phyloP scores from a whole-genome alignment of 2,113 vertebrate species.

The Vidua macroura region DNA sequence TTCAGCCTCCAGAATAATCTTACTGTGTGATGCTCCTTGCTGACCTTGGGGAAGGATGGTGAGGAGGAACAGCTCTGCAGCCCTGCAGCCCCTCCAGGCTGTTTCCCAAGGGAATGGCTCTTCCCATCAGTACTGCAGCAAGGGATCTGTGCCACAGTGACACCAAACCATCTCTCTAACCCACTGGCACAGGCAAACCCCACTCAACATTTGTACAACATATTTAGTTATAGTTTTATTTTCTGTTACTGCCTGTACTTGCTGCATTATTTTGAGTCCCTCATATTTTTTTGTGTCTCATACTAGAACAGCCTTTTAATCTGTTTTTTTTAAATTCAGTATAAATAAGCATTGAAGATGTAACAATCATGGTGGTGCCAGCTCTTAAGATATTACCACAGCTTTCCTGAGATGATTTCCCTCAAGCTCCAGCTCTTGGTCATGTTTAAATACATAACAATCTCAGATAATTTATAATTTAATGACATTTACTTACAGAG shows the following conservation, averaged over 20 bases:
- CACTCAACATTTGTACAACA: not conserved
- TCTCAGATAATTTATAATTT: not conserved
- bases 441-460: not conserved
- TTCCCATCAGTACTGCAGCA: not conserved
- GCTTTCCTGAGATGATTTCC: not conserved
- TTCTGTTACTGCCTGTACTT: not conserved
- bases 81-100: not conserved
- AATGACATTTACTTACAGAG: not conserved
- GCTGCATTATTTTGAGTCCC: not conserved
- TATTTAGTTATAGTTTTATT: not conserved
- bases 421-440: not conserved
- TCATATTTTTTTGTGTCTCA: not conserved
- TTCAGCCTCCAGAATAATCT: not conserved
- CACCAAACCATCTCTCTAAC: not conserved
- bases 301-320: not conserved
- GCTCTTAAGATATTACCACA: not conserved
- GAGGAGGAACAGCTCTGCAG: fast-evolving
- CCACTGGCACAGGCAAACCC: fast-evolving
- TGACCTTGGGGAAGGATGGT: not conserved
- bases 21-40: not conserved
- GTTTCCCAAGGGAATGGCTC: not conserved
- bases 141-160: not conserved
- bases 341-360: not conserved
- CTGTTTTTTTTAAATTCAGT: not conserved
- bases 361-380: not conserved